Conservation (phyloP, 1,140 invertebrate species). For the Anadara kagoshimensis region DNA sequence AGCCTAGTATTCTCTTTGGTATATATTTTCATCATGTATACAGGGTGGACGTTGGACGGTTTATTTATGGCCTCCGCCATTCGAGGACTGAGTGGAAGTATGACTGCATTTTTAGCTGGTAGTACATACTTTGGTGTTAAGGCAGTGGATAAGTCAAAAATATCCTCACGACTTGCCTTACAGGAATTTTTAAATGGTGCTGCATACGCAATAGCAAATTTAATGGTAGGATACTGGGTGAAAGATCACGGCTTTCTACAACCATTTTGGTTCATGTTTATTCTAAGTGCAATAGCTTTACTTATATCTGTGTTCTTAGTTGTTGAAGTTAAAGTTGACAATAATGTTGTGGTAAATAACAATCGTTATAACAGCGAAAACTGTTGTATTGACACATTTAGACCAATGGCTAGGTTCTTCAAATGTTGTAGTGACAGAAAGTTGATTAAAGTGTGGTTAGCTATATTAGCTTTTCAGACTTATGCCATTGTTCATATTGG, state of each 20-base stretch:
- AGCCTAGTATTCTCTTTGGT: constrained; percentile 62
- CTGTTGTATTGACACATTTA: constrained; percentile 64
- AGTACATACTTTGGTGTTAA: constrained; percentile 67
- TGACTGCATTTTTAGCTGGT: constrained; percentile 67
- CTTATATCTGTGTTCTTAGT: constrained; percentile 66
- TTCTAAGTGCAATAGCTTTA: constrained; percentile 61
- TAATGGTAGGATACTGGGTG: constrained; percentile 70
- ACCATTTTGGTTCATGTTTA: constrained; percentile 68
- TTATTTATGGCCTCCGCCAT: constrained; percentile 69
- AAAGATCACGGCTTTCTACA: constrained; percentile 60
- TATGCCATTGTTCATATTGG: constrained; percentile 68
- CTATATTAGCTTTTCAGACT: constrained; percentile 66
- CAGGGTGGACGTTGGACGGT: constrained; percentile 67
- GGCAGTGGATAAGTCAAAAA: constrained; percentile 57
- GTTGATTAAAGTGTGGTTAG: constrained; percentile 64
- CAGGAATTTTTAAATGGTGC: constrained; percentile 69
- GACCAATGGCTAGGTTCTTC: constrained; percentile 60
- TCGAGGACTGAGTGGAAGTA: constrained; percentile 66
- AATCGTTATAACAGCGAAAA: constrained; percentile 54
- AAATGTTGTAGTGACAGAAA: constrained; percentile 60
- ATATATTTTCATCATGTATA: constrained; percentile 66
- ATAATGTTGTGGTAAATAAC: neutral
- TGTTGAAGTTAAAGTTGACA: constrained; percentile 49
- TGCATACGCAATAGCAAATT: constrained; percentile 67
- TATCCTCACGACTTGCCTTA: constrained; percentile 62